These are phyloP conservation scores for Pontoporia blainvillei DNA, from an alignment of 2,113 vertebrate species.

Conservation along the genomic window DNA sequence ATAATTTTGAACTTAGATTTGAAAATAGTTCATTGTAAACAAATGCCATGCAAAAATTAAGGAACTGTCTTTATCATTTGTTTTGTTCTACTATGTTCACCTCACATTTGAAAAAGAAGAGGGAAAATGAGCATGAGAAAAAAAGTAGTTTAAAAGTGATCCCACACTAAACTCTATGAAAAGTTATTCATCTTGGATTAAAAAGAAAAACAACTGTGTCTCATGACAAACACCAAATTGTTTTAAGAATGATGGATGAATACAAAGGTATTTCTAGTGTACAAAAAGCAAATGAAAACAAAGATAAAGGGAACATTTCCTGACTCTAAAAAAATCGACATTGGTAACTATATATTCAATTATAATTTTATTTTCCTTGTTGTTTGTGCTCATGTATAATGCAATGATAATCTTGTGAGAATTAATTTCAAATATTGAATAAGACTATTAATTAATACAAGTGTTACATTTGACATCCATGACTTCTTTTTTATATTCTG, in stretches of 20 bases:
- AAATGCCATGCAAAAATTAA: neutral
- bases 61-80: neutral
- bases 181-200: neutral
- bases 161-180: neutral
- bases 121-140: neutral
- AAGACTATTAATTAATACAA: neutral
- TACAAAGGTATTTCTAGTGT: neutral
- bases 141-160: neutral
- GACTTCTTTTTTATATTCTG: neutral
- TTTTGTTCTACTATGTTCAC: neutral
- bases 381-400: neutral
- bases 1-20: neutral
- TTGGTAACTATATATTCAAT: neutral
- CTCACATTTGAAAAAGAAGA: neutral
- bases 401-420: neutral
- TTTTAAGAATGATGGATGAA: neutral
- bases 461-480: neutral
- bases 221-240: neutral
- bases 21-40: neutral
- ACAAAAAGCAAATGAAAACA: neutral
- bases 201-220: neutral
- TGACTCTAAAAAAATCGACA: neutral
- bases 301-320: neutral
- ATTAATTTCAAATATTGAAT: neutral
- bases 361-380: neutral